Base-by-base conservation (phyloP, 1,140 invertebrate genomes). In the Micrasema minimum region DNA sequence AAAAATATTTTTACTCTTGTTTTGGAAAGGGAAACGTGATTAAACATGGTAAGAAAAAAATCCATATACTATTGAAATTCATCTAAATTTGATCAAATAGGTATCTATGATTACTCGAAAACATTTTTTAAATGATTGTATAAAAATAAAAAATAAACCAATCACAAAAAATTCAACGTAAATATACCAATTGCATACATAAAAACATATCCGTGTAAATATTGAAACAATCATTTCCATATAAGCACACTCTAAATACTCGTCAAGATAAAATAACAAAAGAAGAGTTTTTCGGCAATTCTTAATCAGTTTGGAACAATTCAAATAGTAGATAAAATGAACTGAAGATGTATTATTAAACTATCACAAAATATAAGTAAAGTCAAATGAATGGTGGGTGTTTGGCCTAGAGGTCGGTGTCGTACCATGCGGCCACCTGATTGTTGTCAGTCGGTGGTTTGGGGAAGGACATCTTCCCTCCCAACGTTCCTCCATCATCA, bases 381-480 rank as follows among this genome's bases (percentile, higher is more conserved):
- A 48, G 66, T 57, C 22, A 51, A 53, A 43, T 43, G 16, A 41
- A 59, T 38, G n/a, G 66, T 66, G 26, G 55, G 64, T 48, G 37
- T 38, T 53, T 59, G 16, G 59, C 71, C 85, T 92, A 98, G 77
- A 97, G 90, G 83, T 97, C 96, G 72, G 96, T 97, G 83, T 98
- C 96, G 85, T 96, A 97, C 96, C 96, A 97, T 76, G 95, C 93
- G 74, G 94, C 93, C 62, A 94, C 90, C 79, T 96, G 93, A 79
- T 91, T 93, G 82, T 95, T 94, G 80, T 95, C 94, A 77, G 92
- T 92, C 55, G 94, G 93, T 46, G 94, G 95, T 75, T 93, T 92
- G 57, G 92, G 91, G 80, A 94, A 89, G 77, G 91, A 90, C 78
- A 94, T 90, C 73, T 96, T 87, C 76, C 89, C 90, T 78, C 95